Percentiles rank a stretch among this genome's conserved stretches.
phyloP scores from a whole-genome alignment of 2,888 invertebrate species.

The Agonum fuliginosum region DNA sequence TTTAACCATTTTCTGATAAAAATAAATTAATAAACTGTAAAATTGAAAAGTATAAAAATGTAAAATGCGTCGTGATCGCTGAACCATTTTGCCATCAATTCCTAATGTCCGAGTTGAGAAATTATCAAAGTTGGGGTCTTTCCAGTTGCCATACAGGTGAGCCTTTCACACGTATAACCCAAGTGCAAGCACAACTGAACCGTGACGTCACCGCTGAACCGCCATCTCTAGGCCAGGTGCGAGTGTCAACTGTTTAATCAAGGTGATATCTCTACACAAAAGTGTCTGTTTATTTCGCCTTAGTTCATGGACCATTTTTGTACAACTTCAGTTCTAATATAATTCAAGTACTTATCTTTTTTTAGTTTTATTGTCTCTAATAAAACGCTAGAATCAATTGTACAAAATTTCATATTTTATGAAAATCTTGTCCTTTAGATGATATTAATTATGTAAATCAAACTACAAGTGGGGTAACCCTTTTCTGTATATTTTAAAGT shows the following conservation, averaged over 20 bases:
- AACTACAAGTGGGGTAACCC: neutral
- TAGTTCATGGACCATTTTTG: conserved; percentile 41
- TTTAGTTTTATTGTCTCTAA: conserved; percentile 27
- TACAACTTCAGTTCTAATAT: conserved; percentile 20
- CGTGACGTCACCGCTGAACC: conserved; percentile 9
- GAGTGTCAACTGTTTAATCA: conserved; percentile 43
- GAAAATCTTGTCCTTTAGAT: conserved; percentile 4
- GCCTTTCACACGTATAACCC: conserved; percentile 61
- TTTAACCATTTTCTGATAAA: neutral
- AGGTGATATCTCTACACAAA: conserved; percentile 47
- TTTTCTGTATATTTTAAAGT: neutral
- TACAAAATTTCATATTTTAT: conserved; percentile 29
- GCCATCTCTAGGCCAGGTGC: conserved; percentile 12
- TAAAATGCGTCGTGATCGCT: conserved; percentile 34
- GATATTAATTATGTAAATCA: conserved; percentile 10
- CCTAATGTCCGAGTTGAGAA: conserved; percentile 50
- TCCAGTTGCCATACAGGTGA: conserved; percentile 69
- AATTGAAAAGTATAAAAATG: neutral
- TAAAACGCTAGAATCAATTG: conserved; percentile 27
- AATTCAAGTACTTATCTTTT: conserved; percentile 30
- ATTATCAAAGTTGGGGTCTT: conserved; percentile 66
- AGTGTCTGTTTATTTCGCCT: conserved; percentile 39
- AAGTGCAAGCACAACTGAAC: conserved; percentile 33
- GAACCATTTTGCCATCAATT: conserved; percentile 41
- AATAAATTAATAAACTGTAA: neutral